phyloP scores from a whole-genome alignment of 2,888 invertebrate genomes.

The Zeuzera pyrina region DNA sequence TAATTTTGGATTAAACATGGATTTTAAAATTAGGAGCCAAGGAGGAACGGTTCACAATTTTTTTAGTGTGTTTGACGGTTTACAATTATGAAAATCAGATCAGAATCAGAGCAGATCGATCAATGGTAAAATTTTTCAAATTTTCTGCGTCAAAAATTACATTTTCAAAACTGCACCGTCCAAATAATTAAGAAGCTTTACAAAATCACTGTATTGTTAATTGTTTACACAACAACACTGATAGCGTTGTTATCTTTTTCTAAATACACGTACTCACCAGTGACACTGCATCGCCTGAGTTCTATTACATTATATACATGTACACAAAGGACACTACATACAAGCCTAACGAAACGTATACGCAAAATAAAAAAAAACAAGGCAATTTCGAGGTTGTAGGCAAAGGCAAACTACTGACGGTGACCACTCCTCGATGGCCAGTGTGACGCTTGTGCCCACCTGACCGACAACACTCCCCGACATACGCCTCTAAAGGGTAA shows the following conservation, averaged over 20 bases:
- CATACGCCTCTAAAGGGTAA: constrained; percentile 44
- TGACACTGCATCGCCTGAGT: constrained; percentile 23
- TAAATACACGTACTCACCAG: constrained; percentile 54
- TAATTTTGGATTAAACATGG: constrained; percentile 33
- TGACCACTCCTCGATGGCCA: constrained; percentile 33
- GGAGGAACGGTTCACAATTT: constrained; percentile 38
- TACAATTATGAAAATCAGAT: constrained; percentile 44
- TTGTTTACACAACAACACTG: constrained; percentile 24
- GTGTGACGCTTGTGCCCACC: constrained; percentile 59
- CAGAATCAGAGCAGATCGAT: background rate
- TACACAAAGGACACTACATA: constrained; percentile 57
- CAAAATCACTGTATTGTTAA: constrained; percentile 35
- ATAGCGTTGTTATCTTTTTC: constrained; percentile 28
- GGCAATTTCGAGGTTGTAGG: constrained; percentile 48
- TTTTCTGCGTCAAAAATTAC: too few relatives aligned
- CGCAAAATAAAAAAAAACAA: constrained; percentile 64
- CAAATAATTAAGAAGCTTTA: constrained; percentile 47
- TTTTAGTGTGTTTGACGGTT: constrained; percentile 25
- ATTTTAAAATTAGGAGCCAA: constrained; percentile 43
- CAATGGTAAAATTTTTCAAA: too few relatives aligned
- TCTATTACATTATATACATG: constrained; percentile 38
- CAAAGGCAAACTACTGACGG: constrained; percentile 45
- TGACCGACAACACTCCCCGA: constrained; percentile 46
- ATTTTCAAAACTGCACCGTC: constrained; percentile 51
- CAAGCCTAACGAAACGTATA: constrained; percentile 68